Evolutionary conservation across 2,888 invertebrate genomes (phyloP).

Genomic region (Drosophila maculinotata): DNA sequence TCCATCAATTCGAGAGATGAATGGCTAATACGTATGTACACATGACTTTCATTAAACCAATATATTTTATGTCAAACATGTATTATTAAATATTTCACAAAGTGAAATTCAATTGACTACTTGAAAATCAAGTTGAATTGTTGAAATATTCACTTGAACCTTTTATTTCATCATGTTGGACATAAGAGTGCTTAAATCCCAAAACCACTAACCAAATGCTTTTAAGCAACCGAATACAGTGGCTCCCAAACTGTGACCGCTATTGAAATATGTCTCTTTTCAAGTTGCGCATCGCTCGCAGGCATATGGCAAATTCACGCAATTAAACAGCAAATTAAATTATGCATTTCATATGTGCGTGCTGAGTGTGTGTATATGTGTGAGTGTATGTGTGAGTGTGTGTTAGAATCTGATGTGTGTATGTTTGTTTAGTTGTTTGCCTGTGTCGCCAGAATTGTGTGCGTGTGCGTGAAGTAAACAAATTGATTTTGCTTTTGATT

Average conservation of each 20-base stretch:
- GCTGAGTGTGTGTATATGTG: constrained; percentile 1
- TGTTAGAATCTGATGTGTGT: constrained; percentile 1
- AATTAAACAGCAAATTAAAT: constrained; percentile 79
- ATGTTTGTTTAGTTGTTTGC: constrained; percentile 11
- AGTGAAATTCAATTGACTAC: not conserved
- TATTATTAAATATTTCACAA: not conserved
- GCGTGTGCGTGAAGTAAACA: constrained; percentile 62
- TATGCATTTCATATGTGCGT: constrained; percentile 67
- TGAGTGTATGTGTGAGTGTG: constrained; percentile 13
- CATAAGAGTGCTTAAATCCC: constrained; percentile 4
- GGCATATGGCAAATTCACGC: constrained; percentile 72
- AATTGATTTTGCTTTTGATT: constrained; percentile 80
- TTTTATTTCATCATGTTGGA: not conserved
- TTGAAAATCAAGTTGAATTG: not conserved
- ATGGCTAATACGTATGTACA: too few species aligned
- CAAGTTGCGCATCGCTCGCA: constrained; percentile 45
- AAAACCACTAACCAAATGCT: constrained; percentile 22
- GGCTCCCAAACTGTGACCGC: constrained; percentile 39
- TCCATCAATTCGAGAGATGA: too few species aligned
- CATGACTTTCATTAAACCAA: too few species aligned
- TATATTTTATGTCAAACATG: too few species aligned
- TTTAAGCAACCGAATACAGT: constrained; percentile 37
- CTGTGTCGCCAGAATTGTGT: constrained; percentile 12
- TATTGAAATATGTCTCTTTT: constrained; percentile 30
- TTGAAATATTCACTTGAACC: not conserved